These are phyloP conservation scores for Cryptus armator DNA, from an alignment of 2,888 invertebrate genomes.

Conservation along the genomic window DNA sequence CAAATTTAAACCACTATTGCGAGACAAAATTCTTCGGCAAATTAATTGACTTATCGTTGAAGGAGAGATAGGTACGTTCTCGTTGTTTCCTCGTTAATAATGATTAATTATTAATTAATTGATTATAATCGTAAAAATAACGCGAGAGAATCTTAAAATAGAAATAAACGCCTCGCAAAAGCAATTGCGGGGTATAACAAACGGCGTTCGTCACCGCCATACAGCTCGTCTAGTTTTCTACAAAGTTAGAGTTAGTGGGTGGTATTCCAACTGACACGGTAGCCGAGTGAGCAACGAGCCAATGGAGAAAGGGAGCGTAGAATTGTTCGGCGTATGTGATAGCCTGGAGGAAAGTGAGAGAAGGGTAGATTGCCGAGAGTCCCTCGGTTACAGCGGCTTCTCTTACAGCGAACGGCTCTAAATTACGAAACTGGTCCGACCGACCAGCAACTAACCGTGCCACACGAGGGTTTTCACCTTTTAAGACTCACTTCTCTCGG, in stretches of 20 bases:
- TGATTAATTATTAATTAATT: too few species aligned
- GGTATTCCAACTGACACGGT: slow-evolving; percentile 11
- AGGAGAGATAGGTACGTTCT: too few species aligned
- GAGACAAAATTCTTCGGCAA: too few species aligned
- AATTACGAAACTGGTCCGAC: slow-evolving; percentile 58
- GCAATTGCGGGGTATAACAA: background rate
- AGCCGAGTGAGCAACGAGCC: slow-evolving; percentile 46
- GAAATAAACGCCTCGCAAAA: background rate
- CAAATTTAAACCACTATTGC: too few species aligned
- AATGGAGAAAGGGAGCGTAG: slow-evolving; percentile 12
- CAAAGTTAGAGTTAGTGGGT: slow-evolving; percentile 26
- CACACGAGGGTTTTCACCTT: slow-evolving; percentile 55
- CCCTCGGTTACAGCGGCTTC: slow-evolving; percentile 48
- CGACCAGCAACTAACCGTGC: slow-evolving; percentile 52
- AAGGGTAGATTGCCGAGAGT: slow-evolving; percentile 44
- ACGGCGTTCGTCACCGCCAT: background rate
- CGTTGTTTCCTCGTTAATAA: too few species aligned
- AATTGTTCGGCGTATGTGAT: slow-evolving; percentile 37
- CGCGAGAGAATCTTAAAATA: background rate
- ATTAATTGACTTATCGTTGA: too few species aligned
- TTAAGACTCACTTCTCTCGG: slow-evolving; percentile 62
- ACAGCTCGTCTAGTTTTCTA: background rate
- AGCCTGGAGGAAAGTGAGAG: slow-evolving; percentile 21
- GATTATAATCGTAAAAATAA: background rate
- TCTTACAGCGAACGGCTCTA: slow-evolving; percentile 56